Percentiles rank a stretch among this genome's conserved stretches.
Evolutionary conservation across 1,140 invertebrate species (phyloP).

Genomic region (Metopolophium dirhodum): DNA sequence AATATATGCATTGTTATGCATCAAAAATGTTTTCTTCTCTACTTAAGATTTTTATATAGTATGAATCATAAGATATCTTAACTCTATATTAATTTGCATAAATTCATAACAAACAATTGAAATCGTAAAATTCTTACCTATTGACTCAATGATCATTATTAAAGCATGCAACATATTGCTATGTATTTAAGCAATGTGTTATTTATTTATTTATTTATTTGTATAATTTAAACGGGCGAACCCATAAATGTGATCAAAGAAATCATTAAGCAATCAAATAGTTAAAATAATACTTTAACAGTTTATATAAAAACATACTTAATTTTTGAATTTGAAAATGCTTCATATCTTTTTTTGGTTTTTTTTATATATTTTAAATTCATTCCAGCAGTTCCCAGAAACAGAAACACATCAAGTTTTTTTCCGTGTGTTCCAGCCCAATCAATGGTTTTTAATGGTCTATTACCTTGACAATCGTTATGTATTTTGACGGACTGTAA

Average conservation of each 20-base stretch:
- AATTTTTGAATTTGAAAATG: neutral
- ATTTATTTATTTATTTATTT: no score
- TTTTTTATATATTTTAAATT: neutral
- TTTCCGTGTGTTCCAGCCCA: neutral
- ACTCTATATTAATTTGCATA: neutral
- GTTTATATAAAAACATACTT: neutral
- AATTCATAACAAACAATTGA: neutral
- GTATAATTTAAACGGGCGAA: no score
- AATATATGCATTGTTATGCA: no score
- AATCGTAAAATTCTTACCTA: neutral
- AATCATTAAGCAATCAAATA: no score
- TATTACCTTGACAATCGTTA: no score
- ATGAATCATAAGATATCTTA: neutral
- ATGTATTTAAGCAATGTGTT: neutral
- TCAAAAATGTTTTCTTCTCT: neutral
- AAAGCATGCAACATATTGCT: neutral
- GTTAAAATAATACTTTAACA: neutral
- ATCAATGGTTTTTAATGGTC: neutral
- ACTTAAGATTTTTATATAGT: neutral
- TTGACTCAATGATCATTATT: neutral
- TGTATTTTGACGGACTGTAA: neutral
- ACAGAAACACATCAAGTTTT: neutral
- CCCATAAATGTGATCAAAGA: no score
- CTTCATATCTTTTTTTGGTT: neutral
- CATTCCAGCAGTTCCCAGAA: constrained; percentile 1